Evolutionary conservation across 2,113 vertebrate species (phyloP).

Genomic region (Edolisoma coerulescens): DNA sequence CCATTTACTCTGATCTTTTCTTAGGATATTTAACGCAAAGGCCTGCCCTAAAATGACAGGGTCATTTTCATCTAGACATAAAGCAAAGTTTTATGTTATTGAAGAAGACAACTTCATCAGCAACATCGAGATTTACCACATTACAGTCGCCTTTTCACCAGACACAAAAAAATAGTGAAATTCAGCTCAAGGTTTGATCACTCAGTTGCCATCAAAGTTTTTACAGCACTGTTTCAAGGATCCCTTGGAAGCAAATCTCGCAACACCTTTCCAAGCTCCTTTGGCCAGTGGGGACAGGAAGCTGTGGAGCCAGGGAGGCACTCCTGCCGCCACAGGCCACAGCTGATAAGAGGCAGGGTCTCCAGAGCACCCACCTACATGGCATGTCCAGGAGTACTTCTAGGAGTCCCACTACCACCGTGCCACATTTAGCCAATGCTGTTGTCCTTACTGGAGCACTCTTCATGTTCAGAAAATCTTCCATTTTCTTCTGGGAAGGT

Average conservation of each 20-base stretch:
- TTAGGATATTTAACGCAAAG: background rate
- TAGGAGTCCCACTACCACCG: background rate
- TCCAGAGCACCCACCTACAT: fast-evolving
- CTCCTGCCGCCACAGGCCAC: background rate
- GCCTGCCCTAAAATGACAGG: background rate
- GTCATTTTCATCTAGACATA: background rate
- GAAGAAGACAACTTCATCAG: background rate
- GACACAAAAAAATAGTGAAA: background rate
- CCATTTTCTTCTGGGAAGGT: background rate
- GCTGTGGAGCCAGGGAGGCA: fast-evolving
- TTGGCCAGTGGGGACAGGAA: background rate
- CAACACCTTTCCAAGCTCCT: background rate
- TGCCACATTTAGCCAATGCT: background rate
- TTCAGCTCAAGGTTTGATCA: background rate
- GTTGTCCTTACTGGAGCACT: background rate
- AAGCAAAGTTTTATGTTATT: background rate
- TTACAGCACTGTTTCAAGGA: background rate
- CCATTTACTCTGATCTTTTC: background rate
- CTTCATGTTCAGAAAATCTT: background rate
- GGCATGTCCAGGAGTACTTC: background rate
- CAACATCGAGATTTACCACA: fast-evolving
- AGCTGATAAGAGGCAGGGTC: background rate
- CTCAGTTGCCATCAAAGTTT: background rate
- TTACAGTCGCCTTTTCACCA: background rate
- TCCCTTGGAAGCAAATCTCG: background rate